Evolutionary conservation across 2,888 invertebrate species (phyloP), one percentile per base, ranked within the genome.

Genomic region (Drosophila stalkeri): DNA sequence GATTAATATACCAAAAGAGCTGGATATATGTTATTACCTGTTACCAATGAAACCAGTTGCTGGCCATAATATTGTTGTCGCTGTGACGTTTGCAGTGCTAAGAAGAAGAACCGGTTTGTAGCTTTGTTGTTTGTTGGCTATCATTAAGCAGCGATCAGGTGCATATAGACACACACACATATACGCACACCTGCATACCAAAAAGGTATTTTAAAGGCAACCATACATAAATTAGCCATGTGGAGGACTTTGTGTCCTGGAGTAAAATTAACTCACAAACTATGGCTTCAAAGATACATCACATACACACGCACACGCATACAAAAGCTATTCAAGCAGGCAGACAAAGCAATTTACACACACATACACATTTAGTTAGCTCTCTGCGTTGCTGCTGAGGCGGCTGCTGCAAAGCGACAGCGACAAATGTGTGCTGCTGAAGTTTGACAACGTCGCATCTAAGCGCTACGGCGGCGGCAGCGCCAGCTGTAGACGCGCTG

Each of bases 191-290:
- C 31, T 33, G 65, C 69, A 67, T 63, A 62, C 54, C 70, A 67
- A 72, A 72, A 75, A 64, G 54, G 63, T 63, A 44, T 68, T 51
- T 60, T 51, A 33, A 64, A 70, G 56, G 41, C 57, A 80, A 57
- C 64, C 64, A 69, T 78, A 78, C 63, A 76, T 79, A 79, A 79
- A 79, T 79, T 78, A 78, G 65, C 60, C 27, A 61, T 57, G 56
- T 12, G 46, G 46, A 60, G 41, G 59, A 65, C 68, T 62, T 78
- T 75, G 67, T 64, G 66, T 79, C 80, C 78, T 76, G 78, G 6
- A 31, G 49, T 44, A 81, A 85, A 89, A 89, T 85, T 82, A 85
- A 89, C 82, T 79, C 65, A 84, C 57, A 79, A 75, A 76, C 69
- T 77, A 72, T 70, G 80, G 76, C 83, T 86, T 77, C 82, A 71